These are phyloP conservation scores for Lindbergichthys nudifrons DNA, from an alignment of 2,797 vertebrate species.

Conservation along the genomic window DNA sequence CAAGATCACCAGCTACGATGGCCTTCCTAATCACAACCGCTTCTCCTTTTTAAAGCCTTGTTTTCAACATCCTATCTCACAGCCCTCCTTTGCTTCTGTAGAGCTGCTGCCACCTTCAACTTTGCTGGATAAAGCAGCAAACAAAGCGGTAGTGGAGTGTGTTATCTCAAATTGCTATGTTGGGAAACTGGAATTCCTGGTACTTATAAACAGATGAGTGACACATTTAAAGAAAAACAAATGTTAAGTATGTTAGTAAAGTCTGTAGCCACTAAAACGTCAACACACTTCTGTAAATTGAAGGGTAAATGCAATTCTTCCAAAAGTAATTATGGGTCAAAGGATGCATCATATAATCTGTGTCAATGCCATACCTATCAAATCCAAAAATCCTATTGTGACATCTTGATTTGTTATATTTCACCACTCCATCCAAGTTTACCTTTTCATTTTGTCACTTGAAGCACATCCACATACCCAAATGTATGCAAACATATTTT, in stretches of 20 bases:
- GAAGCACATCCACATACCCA: no score
- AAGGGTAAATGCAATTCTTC: not conserved
- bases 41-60: not conserved
- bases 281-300: constrained; percentile 1
- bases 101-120: not conserved
- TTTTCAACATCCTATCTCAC: not conserved
- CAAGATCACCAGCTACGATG: constrained; percentile 54
- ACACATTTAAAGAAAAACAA: constrained; percentile 3
- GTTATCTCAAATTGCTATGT: not conserved
- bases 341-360: no score
- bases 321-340: not conserved
- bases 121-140: not conserved
- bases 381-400: not conserved
- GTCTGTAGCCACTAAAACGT: not conserved
- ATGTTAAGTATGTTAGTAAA: accelerated
- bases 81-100: not conserved
- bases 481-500: no score
- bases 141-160: not conserved
- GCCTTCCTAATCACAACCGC: constrained; percentile 13
- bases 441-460: not conserved
- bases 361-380: not conserved
- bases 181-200: constrained; percentile 17
- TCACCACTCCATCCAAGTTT: not conserved
- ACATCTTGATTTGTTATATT: not conserved
- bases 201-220: constrained; percentile 12